phyloP scores from a whole-genome alignment of 2,797 vertebrate genomes.

The Heliangelus exortis region DNA sequence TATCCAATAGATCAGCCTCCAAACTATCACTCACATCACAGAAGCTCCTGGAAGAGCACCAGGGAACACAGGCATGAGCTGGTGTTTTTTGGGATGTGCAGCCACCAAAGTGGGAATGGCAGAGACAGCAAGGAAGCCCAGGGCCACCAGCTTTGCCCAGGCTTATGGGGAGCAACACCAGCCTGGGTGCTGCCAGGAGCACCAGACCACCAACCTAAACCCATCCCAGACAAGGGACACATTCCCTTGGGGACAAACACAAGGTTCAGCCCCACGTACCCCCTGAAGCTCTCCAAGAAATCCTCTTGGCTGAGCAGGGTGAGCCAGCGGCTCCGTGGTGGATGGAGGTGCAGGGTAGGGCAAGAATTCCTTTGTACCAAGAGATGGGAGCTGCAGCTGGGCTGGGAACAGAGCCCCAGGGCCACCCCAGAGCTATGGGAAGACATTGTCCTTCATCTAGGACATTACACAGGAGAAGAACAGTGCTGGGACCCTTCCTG shows the following conservation, averaged over 20 bases:
- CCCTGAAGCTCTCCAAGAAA: background rate
- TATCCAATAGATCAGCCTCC: conserved; percentile 56
- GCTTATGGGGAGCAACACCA: accelerated
- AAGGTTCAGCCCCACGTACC: background rate
- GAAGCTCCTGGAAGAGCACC: conserved; percentile 56
- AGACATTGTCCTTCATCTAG: conserved; percentile 15
- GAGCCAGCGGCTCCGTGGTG: accelerated
- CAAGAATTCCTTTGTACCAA: background rate
- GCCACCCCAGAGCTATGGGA: background rate
- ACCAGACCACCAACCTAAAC: accelerated
- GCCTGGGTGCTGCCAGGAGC: accelerated
- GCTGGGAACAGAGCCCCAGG: background rate
- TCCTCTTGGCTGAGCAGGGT: background rate
- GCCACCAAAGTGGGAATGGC: accelerated
- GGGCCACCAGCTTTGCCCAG: background rate
- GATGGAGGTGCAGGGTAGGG: background rate
- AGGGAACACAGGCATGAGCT: accelerated
- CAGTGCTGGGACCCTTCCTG: accelerated
- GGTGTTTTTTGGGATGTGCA: background rate
- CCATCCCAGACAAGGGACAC: accelerated
- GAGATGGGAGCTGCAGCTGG: background rate
- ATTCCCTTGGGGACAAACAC: accelerated
- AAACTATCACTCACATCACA: background rate
- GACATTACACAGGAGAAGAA: accelerated
- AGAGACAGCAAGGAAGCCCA: accelerated